Conservation (phyloP, 2,888 invertebrate genomes). For the Phortica okadai region DNA sequence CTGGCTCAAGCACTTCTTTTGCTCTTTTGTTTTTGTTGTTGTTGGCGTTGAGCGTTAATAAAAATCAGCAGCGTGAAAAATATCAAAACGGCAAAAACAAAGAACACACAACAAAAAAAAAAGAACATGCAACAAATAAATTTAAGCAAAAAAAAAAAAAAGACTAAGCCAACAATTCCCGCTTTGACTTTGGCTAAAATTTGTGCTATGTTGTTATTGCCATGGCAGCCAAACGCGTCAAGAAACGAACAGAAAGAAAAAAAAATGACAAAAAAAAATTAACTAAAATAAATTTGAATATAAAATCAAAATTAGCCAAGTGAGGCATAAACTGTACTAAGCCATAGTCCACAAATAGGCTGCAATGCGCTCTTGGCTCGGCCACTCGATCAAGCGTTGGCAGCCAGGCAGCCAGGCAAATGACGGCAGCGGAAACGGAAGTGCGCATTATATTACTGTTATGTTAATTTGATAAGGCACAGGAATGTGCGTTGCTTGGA, state of each 20-base stretch:
- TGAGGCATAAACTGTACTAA: constrained; percentile 56
- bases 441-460: constrained; percentile 40
- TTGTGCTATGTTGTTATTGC: not conserved
- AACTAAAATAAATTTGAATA: constrained; percentile 60
- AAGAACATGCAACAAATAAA: constrained; percentile 14
- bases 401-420: constrained; percentile 16
- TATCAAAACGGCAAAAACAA: not conserved
- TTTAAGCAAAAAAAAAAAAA: constrained; percentile 1
- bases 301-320: constrained; percentile 63
- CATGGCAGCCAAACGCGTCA: not conserved
- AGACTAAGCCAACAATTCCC: not conserved
- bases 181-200: not conserved
- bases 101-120: not conserved
- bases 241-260: not conserved
- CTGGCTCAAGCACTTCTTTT: not conserved
- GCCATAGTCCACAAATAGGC: not conserved
- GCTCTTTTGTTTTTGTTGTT: not conserved
- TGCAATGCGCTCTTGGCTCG: not conserved
- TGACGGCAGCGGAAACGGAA: constrained; percentile 58
- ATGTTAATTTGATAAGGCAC: constrained; percentile 28
- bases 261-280: not conserved
- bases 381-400: constrained; percentile 17
- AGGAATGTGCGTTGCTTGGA: not conserved
- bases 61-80: not conserved
- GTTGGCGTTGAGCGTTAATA: not conserved